Evolutionary conservation across 2,888 invertebrate genomes (phyloP).

Genomic region (Pycnomerus fuliginosus): DNA sequence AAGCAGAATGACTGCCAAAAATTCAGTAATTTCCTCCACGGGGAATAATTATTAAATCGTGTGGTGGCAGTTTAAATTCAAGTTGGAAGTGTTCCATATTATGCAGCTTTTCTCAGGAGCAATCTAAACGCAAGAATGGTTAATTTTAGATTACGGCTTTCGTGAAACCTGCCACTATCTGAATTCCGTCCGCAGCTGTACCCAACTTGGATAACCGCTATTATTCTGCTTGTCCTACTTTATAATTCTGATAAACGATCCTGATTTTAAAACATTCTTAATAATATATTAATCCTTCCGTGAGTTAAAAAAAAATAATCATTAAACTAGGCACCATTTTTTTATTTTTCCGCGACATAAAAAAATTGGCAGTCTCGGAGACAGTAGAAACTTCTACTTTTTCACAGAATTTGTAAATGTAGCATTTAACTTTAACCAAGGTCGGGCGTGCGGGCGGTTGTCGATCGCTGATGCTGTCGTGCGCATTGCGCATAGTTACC

Average conservation of each 20-base stretch:
- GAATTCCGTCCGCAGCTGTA: slow-evolving; percentile 26
- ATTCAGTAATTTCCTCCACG: no score
- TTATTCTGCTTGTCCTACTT: slow-evolving; percentile 28
- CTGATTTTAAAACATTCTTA: slow-evolving; percentile 16
- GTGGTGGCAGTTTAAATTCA: slow-evolving; percentile 11
- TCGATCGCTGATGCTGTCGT: no score
- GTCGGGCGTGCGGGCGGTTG: no score
- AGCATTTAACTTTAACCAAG: no score
- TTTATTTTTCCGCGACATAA: no score
- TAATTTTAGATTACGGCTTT: slow-evolving; percentile 23
- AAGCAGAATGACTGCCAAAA: no score
- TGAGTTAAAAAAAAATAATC: not conserved
- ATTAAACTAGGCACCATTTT: no score
- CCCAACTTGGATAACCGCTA: slow-evolving; percentile 27
- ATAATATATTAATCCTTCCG: not conserved
- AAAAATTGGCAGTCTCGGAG: no score
- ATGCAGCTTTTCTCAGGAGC: slow-evolving; percentile 16
- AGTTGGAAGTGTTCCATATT: slow-evolving; percentile 17
- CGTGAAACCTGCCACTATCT: slow-evolving; percentile 22
- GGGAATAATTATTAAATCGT: slow-evolving; percentile 20
- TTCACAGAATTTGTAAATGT: no score
- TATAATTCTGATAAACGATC: slow-evolving; percentile 27
- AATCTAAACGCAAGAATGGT: slow-evolving; percentile 24
- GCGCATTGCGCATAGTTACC: no score
- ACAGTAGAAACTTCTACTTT: no score